phyloP scores from a whole-genome alignment of 2,888 invertebrate genomes.

The Andrena flavipes region DNA sequence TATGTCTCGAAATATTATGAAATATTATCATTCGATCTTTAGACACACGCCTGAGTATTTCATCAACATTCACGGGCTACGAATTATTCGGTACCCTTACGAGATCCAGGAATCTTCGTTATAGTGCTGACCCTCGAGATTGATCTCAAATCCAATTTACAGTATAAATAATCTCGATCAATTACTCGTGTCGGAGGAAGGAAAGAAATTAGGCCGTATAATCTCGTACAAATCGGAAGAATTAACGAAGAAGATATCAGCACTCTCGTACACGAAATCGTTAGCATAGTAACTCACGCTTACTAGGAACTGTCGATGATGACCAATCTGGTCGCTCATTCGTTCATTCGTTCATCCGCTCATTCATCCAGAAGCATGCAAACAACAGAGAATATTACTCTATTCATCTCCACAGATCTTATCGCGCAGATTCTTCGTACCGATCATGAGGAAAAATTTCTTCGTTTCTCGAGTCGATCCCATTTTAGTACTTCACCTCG shows the following conservation, averaged over 20 bases:
- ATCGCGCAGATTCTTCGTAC: conserved; percentile 41
- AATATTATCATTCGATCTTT: neutral
- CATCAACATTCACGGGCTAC: conserved; percentile 5
- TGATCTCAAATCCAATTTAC: conserved; percentile 15
- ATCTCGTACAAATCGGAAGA: conserved; percentile 15
- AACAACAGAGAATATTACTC: conserved; percentile 47
- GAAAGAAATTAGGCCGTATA: conserved; percentile 16
- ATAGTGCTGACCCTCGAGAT: neutral
- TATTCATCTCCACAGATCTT: conserved; percentile 48
- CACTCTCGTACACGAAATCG: conserved; percentile 21
- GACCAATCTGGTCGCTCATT: conserved; percentile 30
- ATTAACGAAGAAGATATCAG: conserved; percentile 32
- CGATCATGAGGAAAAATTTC: conserved; percentile 37
- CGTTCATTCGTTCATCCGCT: conserved; percentile 38
- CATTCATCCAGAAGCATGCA: conserved; percentile 37
- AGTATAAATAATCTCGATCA: conserved; percentile 14
- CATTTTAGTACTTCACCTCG: conserved; percentile 65
- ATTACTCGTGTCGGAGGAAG: neutral
- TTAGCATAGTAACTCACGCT: conserved; percentile 50
- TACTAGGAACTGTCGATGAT: conserved; percentile 54
- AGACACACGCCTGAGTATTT: neutral
- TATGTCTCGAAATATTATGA: neutral
- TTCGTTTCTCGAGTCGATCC: conserved; percentile 28
- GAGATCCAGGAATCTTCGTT: conserved; percentile 31
- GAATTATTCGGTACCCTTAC: neutral